phyloP scores from a whole-genome alignment of 2,888 invertebrate species.

The Teleogryllus oceanicus region DNA sequence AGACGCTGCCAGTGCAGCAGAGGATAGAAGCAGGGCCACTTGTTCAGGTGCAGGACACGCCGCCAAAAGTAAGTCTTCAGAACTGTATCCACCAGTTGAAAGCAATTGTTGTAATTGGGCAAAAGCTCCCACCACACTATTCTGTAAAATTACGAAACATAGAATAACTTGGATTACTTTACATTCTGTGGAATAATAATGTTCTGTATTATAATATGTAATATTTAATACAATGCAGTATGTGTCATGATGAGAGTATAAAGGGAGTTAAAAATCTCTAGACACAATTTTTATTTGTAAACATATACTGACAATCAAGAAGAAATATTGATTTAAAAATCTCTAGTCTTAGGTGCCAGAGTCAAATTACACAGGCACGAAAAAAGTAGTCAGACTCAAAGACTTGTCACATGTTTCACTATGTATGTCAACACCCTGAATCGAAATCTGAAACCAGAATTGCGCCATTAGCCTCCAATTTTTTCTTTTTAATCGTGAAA shows the following conservation, averaged over 20 bases:
- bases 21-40: slow-evolving; percentile 78
- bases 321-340: no score
- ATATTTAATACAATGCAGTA: background rate
- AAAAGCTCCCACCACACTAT: slow-evolving; percentile 85
- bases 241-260: no score
- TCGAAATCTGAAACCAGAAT: no score
- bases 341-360: background rate
- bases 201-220: background rate
- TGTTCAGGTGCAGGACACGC: slow-evolving; percentile 93
- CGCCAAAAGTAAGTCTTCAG: slow-evolving; percentile 78
- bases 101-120: slow-evolving; percentile 78
- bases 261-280: background rate
- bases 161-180: background rate
- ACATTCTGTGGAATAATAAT: background rate
- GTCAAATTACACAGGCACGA: background rate
- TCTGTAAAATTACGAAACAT: slow-evolving; percentile 51
- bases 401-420: no score
- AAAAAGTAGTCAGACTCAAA: no score
- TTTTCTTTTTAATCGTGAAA: no score
- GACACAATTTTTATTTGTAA: no score
- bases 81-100: slow-evolving; percentile 67
- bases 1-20: slow-evolving; percentile 29
- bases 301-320: no score
- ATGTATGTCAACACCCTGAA: no score
- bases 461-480: no score